phyloP scores from a whole-genome alignment of 2,888 invertebrate genomes.

The Synanthedon myopaeformis region DNA sequence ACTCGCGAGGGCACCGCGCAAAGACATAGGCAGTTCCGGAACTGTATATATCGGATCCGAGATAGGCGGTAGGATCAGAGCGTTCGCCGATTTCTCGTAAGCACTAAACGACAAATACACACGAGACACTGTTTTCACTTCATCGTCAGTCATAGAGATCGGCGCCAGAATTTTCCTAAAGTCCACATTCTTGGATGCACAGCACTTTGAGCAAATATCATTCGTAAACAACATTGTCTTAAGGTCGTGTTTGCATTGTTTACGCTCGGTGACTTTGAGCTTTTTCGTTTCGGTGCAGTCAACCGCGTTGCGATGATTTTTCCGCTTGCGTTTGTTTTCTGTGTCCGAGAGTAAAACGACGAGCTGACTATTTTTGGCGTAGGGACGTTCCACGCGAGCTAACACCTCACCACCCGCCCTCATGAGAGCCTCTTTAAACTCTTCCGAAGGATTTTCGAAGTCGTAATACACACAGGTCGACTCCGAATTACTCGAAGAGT shows the following conservation, averaged over 20 bases:
- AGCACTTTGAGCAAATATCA: slow-evolving; percentile 47
- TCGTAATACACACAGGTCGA: slow-evolving; percentile 56
- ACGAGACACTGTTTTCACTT: slow-evolving; percentile 44
- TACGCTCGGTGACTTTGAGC: slow-evolving; percentile 45
- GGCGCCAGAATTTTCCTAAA: slow-evolving; percentile 43
- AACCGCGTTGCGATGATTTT: slow-evolving; percentile 7
- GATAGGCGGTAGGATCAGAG: slow-evolving; percentile 45
- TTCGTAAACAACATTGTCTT: slow-evolving; percentile 24
- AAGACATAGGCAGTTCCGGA: slow-evolving; percentile 43
- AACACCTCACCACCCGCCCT: slow-evolving; percentile 52
- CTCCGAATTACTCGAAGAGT: slow-evolving; percentile 42
- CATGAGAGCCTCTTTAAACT: slow-evolving; percentile 47
- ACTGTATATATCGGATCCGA: slow-evolving; percentile 49
- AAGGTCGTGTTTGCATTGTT: slow-evolving; percentile 32
- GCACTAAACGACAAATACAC: slow-evolving; percentile 42
- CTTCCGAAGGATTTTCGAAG: slow-evolving; percentile 49
- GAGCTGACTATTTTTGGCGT: slow-evolving; percentile 22
- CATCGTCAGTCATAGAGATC: slow-evolving; percentile 48
- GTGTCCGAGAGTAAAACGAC: slow-evolving; percentile 35
- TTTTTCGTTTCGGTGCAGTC: slow-evolving; percentile 23
- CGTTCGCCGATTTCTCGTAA: slow-evolving; percentile 45
- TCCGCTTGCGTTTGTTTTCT: slow-evolving; percentile 20
- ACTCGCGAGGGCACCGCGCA: slow-evolving; percentile 39
- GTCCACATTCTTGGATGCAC: slow-evolving; percentile 38
- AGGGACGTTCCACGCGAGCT: slow-evolving; percentile 26